Evolutionary conservation across 2,888 invertebrate genomes (phyloP).

Genomic region (Sericinus montela): DNA sequence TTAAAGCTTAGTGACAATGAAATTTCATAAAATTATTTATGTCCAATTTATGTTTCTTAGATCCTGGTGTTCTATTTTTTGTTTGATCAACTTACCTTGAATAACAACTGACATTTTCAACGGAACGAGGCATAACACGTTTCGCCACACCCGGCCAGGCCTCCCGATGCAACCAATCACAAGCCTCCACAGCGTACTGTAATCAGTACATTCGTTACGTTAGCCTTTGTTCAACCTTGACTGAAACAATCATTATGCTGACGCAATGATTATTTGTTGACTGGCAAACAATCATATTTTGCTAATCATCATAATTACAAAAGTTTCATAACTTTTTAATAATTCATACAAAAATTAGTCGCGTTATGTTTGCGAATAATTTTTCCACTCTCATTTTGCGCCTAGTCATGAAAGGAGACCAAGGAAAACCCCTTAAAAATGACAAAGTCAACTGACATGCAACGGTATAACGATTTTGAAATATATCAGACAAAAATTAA

Average conservation of each 20-base stretch:
- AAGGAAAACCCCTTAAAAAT: too few relatives aligned
- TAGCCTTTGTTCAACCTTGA: conserved; percentile 64
- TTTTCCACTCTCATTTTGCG: too few relatives aligned
- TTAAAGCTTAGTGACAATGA: too few relatives aligned
- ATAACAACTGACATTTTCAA: conserved; percentile 39
- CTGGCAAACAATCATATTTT: conserved; percentile 30
- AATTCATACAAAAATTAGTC: neutral
- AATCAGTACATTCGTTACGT: conserved; percentile 62
- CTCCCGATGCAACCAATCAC: conserved; percentile 62
- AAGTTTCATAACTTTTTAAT: conserved; percentile 20
- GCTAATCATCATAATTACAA: conserved; percentile 6
- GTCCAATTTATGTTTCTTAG: neutral
- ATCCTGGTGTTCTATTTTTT: conserved; percentile 42
- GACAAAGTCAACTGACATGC: too few relatives aligned
- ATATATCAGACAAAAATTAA: too few relatives aligned
- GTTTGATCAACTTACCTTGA: conserved; percentile 34
- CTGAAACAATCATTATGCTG: conserved; percentile 53
- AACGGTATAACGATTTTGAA: too few relatives aligned
- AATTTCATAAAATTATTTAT: neutral
- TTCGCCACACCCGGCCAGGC: conserved; percentile 73
- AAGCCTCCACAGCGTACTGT: conserved; percentile 48
- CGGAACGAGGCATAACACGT: conserved; percentile 44
- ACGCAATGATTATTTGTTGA: too few relatives aligned
- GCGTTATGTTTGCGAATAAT: too few relatives aligned
- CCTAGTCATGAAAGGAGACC: too few relatives aligned